Conservation (phyloP, 2,113 vertebrate species). For the Strix uralensis region DNA sequence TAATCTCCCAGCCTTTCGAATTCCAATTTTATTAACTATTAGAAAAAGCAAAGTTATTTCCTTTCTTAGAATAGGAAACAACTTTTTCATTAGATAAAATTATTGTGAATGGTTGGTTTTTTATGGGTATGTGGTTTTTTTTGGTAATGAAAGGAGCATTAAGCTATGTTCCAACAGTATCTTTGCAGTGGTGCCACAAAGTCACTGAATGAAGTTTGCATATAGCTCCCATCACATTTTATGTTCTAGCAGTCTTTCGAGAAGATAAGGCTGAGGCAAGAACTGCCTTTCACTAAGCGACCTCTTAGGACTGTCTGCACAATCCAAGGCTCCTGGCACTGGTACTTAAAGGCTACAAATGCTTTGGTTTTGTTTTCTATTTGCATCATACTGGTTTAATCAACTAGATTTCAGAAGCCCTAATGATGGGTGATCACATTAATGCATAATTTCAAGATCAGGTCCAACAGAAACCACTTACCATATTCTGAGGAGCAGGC, state of each 20-base stretch:
- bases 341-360: not conserved
- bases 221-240: not conserved
- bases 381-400: not conserved
- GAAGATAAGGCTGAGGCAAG: not conserved
- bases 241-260: not conserved
- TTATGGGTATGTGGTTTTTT: rapidly evolving
- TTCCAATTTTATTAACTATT: not conserved
- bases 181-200: not conserved
- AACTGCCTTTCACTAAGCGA: not conserved
- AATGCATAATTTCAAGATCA: not conserved
- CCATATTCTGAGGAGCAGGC: not conserved
- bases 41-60: not conserved
- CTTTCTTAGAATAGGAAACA: not conserved
- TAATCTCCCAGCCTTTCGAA: not conserved
- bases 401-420: not conserved
- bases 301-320: not conserved
- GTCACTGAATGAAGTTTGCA: not conserved
- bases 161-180: not conserved
- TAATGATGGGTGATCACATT: not conserved
- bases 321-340: not conserved
- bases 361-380: not conserved
- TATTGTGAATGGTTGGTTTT: rapidly evolving
- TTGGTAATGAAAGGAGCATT: not conserved
- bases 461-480: not conserved
- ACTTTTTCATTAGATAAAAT: not conserved